A percentile compares a stretch with the other conserved stretches of the same genome.
These are phyloP conservation scores for Sylvietta virens DNA, from an alignment of 2,113 vertebrate genomes.

Conservation along the genomic window DNA sequence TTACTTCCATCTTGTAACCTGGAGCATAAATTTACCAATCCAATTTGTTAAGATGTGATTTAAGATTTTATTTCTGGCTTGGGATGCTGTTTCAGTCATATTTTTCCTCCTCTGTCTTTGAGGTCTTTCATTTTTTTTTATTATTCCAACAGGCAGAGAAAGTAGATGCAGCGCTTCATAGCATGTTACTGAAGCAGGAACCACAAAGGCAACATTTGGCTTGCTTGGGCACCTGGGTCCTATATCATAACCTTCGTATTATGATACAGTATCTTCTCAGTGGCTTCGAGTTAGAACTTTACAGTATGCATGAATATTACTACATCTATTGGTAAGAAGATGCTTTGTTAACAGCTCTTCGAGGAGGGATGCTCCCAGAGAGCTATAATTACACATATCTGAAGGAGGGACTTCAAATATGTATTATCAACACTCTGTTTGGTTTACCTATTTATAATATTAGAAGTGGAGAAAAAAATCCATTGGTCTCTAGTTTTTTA, in stretches of 20 bases:
- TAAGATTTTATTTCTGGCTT: neutral
- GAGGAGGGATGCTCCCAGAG: neutral
- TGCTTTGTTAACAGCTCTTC: neutral
- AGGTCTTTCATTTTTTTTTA: neutral
- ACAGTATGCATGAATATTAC: constrained; percentile 99
- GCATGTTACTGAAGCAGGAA: constrained; percentile 94
- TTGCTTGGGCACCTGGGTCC: constrained; percentile 96
- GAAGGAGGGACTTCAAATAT: neutral
- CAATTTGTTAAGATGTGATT: neutral
- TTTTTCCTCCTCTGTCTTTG: neutral
- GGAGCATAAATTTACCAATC: neutral
- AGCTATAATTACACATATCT: neutral
- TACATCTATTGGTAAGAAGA: constrained; percentile 95
- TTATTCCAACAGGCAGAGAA: constrained; percentile 85
- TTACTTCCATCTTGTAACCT: neutral
- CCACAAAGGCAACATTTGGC: constrained; percentile 95
- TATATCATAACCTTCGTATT: constrained; percentile 96
- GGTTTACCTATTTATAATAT: neutral
- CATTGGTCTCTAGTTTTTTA: neutral
- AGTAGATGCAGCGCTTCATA: constrained; percentile 94
- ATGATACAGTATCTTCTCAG: constrained; percentile 99
- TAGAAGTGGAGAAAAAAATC: neutral
- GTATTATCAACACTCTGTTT: neutral
- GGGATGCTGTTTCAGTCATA: neutral
- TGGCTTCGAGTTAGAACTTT: constrained; percentile 96